Evolutionary conservation across 2,797 vertebrate species (phyloP).

Genomic region (Craterocephalus amniculus): DNA sequence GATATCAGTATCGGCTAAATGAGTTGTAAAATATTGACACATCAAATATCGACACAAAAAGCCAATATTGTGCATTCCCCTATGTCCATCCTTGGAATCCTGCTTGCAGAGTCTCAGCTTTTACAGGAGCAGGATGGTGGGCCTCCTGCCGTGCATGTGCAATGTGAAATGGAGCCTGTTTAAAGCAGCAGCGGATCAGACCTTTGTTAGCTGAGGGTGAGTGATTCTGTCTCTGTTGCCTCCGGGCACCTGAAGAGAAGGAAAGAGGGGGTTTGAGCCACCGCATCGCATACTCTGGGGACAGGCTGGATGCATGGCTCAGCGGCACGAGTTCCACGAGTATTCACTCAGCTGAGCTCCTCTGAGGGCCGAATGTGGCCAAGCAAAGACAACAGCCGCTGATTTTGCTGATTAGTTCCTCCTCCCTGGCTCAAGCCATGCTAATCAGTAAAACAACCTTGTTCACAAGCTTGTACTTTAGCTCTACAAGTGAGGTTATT

Average conservation of each 20-base stretch:
- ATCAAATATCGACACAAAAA: no score
- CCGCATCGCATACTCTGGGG: constrained; percentile 56
- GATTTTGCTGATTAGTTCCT: constrained; percentile 68
- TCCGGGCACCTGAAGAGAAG: constrained; percentile 21
- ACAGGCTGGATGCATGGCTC: constrained; percentile 49
- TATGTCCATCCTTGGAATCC: background rate
- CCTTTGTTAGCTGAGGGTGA: constrained; percentile 46
- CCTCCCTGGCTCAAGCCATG: constrained; percentile 48
- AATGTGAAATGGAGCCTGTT: constrained; percentile 40
- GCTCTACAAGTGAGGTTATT: constrained; percentile 45
- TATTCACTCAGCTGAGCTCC: constrained; percentile 47
- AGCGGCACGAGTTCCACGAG: constrained; percentile 37
- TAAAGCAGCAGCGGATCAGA: constrained; percentile 46
- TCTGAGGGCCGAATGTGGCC: constrained; percentile 56
- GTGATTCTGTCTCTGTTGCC: constrained; percentile 46
- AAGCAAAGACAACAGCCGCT: constrained; percentile 64
- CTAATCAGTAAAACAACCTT: constrained; percentile 67
- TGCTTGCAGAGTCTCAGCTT: constrained; percentile 22
- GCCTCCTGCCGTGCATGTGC: constrained; percentile 19
- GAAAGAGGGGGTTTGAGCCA: constrained; percentile 19
- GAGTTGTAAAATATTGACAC: no score
- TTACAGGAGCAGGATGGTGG: constrained; percentile 19
- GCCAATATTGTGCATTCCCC: no score
- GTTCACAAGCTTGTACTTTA: constrained; percentile 46
- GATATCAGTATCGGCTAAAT: no score